phyloP scores from a whole-genome alignment of 1,140 invertebrate genomes.

The Metopolophium dirhodum region DNA sequence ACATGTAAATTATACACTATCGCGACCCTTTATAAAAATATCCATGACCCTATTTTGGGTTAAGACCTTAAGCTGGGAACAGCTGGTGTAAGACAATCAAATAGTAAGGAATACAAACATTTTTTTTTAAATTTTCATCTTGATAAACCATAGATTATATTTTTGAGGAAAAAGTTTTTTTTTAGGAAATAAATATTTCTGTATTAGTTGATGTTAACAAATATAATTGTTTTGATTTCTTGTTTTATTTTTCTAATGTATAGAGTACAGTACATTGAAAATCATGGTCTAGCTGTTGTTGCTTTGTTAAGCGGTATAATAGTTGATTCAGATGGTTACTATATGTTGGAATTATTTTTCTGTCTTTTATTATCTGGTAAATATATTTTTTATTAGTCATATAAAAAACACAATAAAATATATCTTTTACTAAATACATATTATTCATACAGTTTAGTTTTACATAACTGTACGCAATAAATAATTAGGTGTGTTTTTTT shows the following conservation, averaged over 20 bases:
- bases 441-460: too few species aligned
- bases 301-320: slow-evolving; percentile 85
- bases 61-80: too few species aligned
- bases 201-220: background rate
- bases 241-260: background rate
- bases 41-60: too few species aligned
- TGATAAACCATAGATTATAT: too few species aligned
- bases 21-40: too few species aligned
- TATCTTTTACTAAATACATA: background rate
- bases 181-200: too few species aligned
- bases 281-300: slow-evolving; percentile 90
- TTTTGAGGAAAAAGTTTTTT: background rate
- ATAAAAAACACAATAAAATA: background rate
- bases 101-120: background rate
- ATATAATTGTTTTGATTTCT: background rate
- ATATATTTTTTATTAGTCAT: background rate
- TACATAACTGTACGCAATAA: background rate
- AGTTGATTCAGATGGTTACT: slow-evolving; percentile 85
- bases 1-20: too few species aligned
- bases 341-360: slow-evolving; percentile 94
- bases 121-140: too few species aligned
- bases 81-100: background rate
- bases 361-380: slow-evolving; percentile 83
- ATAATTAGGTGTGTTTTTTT: background rate
- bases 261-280: slow-evolving; percentile 93